Evolutionary conservation across 2,888 invertebrate species (phyloP).

Genomic region (Cheilosia vulpina): DNA sequence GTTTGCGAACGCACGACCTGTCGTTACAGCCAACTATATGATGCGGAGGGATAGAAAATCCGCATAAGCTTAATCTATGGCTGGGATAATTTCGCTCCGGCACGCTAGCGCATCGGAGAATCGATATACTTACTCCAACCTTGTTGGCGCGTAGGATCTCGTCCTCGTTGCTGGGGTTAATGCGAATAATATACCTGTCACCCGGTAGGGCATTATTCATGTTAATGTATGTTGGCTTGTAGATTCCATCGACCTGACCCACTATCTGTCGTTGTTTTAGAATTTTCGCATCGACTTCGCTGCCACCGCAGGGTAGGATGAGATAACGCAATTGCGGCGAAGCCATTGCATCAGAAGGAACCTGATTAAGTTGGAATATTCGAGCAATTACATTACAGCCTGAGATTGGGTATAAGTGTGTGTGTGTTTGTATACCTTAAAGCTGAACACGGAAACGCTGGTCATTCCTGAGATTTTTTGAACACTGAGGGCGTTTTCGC

Average conservation of each 20-base stretch:
- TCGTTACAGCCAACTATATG: conserved; percentile 84
- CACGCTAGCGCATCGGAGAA: neutral
- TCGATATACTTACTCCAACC: conserved; percentile 83
- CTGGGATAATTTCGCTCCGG: conserved; percentile 4
- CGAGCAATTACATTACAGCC: neutral
- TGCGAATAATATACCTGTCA: conserved; percentile 84
- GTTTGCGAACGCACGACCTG: conserved; percentile 83
- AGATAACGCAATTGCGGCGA: conserved; percentile 81
- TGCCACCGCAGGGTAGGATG: conserved; percentile 85
- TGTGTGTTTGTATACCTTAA: conserved; percentile 83
- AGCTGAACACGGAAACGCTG: conserved; percentile 85
- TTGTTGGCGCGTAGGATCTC: conserved; percentile 84
- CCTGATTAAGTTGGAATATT: conserved; percentile 39
- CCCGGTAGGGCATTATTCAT: conserved; percentile 81
- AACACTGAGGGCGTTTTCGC: conserved; percentile 84
- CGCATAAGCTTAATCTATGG: conserved; percentile 24
- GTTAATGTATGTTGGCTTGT: conserved; percentile 84
- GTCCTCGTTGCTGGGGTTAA: conserved; percentile 84
- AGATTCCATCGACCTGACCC: conserved; percentile 81
- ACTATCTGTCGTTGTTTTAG: conserved; percentile 82
- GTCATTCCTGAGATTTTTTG: conserved; percentile 85
- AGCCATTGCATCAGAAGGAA: conserved; percentile 27
- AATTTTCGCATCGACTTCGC: conserved; percentile 84
- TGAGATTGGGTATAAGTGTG: no score
- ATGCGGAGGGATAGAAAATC: conserved; percentile 48